These are phyloP conservation scores for Nemoura dubitans DNA, from an alignment of 2,888 invertebrate genomes.

Conservation along the genomic window DNA sequence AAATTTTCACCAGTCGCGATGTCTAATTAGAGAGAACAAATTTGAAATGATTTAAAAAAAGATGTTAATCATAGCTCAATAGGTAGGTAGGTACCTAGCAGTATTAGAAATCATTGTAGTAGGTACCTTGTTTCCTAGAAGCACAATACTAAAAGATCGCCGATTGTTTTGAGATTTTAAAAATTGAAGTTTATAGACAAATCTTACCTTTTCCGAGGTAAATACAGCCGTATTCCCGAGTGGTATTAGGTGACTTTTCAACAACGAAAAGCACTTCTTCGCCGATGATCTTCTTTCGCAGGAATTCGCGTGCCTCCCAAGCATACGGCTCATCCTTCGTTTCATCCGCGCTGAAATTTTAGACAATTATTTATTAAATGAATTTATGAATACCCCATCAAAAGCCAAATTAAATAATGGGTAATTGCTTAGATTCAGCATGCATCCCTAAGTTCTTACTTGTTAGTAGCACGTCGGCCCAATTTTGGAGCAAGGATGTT, in stretches of 20 bases:
- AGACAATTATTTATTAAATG: neutral
- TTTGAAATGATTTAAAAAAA: too few species aligned
- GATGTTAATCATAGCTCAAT: too few species aligned
- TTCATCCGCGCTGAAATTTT: conserved; percentile 67
- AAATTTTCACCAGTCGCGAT: conserved; percentile 82
- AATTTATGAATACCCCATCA: neutral
- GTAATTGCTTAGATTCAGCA: neutral
- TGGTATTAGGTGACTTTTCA: conserved; percentile 81
- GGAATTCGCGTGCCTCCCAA: conserved; percentile 96
- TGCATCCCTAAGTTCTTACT: conserved; percentile 29
- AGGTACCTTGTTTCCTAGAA: too few species aligned
- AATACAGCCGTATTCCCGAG: conserved; percentile 88
- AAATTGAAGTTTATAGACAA: neutral
- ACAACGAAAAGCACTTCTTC: conserved; percentile 85
- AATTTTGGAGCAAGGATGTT: conserved; percentile 93
- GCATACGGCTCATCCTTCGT: conserved; percentile 92
- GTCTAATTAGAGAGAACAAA: conserved; percentile 58
- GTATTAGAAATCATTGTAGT: conserved; percentile 22
- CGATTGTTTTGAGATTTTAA: too few species aligned
- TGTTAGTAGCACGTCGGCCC: conserved; percentile 69
- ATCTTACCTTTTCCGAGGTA: conserved; percentile 81
- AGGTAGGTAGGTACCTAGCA: too few species aligned
- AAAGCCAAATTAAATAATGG: neutral
- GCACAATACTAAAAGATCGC: too few species aligned
- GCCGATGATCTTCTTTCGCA: conserved; percentile 91